Evolutionary conservation across 2,113 vertebrate species (phyloP).

Genomic region (Cephalophus harveyi): DNA sequence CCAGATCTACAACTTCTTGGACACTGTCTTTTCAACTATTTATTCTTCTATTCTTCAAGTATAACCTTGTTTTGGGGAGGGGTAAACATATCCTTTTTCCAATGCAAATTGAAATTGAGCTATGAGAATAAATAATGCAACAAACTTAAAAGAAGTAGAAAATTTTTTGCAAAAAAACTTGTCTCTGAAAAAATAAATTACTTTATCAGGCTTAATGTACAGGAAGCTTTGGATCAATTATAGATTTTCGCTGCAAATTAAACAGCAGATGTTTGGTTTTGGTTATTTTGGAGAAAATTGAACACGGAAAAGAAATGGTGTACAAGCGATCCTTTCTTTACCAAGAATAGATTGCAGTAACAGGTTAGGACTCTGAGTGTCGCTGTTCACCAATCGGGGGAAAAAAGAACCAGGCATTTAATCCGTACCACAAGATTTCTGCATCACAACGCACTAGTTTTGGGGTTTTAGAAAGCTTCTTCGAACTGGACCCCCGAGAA

Average conservation of each 20-base stretch:
- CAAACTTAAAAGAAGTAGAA: background rate
- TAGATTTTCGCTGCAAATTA: slow-evolving; percentile 15
- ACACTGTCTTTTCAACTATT: background rate
- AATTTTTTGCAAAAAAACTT: background rate
- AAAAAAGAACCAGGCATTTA: slow-evolving; percentile 5
- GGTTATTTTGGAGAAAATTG: background rate
- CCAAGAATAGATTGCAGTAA: slow-evolving; percentile 55
- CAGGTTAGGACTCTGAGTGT: slow-evolving; percentile 70
- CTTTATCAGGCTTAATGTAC: background rate
- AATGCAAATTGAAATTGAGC: background rate
- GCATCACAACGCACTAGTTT: slow-evolving; percentile 25
- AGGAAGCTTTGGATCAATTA: background rate
- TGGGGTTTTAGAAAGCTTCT: background rate
- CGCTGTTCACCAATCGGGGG: slow-evolving; percentile 71
- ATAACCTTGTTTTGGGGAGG: background rate
- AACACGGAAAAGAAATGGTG: background rate
- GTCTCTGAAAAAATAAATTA: background rate
- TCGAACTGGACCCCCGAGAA: background rate
- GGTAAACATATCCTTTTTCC: background rate
- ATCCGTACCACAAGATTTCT: background rate
- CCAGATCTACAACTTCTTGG: background rate
- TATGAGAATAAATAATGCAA: background rate
- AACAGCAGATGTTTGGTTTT: background rate
- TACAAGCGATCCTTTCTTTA: background rate
- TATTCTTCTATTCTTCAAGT: background rate